Evolutionary conservation across 92 coral and sea anemone genomes (phyloP).

Genomic region (Palythoa grandiflora): DNA sequence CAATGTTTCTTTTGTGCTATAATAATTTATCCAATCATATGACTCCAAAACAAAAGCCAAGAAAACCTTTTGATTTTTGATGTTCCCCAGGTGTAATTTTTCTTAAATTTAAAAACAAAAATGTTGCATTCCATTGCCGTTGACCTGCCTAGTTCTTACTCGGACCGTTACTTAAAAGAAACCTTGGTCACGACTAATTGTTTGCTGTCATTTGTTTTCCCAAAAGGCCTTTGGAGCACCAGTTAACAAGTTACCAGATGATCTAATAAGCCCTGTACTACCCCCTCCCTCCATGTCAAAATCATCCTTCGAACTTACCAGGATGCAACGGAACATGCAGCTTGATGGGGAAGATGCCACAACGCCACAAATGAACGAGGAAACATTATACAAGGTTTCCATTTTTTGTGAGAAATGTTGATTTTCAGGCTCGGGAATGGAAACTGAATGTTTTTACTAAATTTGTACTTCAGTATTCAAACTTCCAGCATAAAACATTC

Average conservation of each 20-base stretch:
- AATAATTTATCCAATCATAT: too few relatives aligned
- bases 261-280: constrained; percentile 84
- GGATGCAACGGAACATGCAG: constrained; percentile 57
- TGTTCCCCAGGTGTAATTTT: too few relatives aligned
- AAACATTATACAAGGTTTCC: neutral
- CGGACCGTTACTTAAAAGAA: too few relatives aligned
- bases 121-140: too few relatives aligned
- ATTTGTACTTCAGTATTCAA: too few relatives aligned
- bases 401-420: neutral
- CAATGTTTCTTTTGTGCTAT: too few relatives aligned
- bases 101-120: too few relatives aligned
- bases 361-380: constrained; percentile 33
- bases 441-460: too few relatives aligned
- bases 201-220: neutral
- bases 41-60: too few relatives aligned
- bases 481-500: too few relatives aligned
- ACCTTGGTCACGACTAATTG: neutral
- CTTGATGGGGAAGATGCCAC: constrained; percentile 38
- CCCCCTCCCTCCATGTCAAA: constrained; percentile 88
- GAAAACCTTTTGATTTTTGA: too few relatives aligned
- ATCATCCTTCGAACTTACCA: constrained; percentile 84
- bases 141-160: too few relatives aligned
- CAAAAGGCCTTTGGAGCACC: constrained; percentile 77
- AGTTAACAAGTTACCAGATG: constrained; percentile 74
- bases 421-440: neutral